phyloP scores from a whole-genome alignment of 2,797 vertebrate genomes.

The Spea hammondii region DNA sequence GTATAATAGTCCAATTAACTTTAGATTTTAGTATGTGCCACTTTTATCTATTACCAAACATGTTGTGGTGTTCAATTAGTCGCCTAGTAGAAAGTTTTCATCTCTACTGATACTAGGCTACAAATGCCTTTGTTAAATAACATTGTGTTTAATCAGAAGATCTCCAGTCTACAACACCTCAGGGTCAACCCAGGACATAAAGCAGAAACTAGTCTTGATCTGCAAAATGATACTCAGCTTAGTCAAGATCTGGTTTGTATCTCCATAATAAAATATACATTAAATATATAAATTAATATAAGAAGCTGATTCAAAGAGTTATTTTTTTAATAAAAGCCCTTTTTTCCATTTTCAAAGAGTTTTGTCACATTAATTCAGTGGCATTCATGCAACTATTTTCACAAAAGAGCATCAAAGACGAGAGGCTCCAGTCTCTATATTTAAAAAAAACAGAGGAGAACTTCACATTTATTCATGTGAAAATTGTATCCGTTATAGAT shows the following conservation, averaged over 20 bases:
- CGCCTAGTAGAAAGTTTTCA: no score
- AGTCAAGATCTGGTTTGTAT: not conserved
- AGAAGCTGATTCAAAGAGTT: not conserved
- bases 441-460: not conserved
- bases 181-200: not conserved
- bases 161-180: no score
- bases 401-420: not conserved
- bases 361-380: not conserved
- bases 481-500: not conserved
- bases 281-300: not conserved
- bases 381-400: not conserved
- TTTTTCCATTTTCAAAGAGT: conserved; percentile 6
- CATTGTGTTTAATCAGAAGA: no score
- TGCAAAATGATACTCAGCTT: no score
- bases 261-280: not conserved
- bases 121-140: no score
- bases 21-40: no score
- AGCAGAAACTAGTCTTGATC: not conserved
- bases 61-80: no score
- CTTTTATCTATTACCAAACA: no score
- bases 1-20: no score
- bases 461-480: not conserved
- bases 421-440: not conserved
- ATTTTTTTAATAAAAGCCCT: not conserved
- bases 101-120: no score